A percentile compares a stretch with the other conserved stretches of the same genome.
phyloP scores from a whole-genome alignment of 2,113 vertebrate species.

The Fregata magnificens region DNA sequence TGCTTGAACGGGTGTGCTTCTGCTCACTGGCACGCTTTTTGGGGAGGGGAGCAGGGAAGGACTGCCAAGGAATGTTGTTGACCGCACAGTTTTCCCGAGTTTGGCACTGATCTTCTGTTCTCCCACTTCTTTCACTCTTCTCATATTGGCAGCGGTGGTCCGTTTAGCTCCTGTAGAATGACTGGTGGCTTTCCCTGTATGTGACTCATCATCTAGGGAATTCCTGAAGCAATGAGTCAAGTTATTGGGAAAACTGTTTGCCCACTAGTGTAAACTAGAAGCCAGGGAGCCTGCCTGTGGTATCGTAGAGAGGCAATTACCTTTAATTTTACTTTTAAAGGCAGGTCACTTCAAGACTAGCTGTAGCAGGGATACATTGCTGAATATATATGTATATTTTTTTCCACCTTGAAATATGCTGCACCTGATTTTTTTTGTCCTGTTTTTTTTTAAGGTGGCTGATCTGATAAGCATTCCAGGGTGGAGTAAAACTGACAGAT shows the following conservation, averaged over 20 bases:
- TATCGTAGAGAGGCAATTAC: background rate
- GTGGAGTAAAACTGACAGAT: background rate
- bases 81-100: background rate
- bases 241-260: slow-evolving; percentile 60
- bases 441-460: background rate
- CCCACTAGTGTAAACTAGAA: background rate
- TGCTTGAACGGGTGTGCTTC: rapidly evolving
- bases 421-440: background rate
- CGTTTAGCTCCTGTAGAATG: background rate
- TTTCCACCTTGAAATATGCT: background rate
- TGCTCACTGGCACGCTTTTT: background rate
- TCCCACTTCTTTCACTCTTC: slow-evolving; percentile 46
- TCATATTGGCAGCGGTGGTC: slow-evolving; percentile 38
- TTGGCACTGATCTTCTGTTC: slow-evolving; percentile 20
- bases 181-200: slow-evolving; percentile 43
- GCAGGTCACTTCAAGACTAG: background rate
- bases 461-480: background rate
- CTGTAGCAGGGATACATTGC: rapidly evolving
- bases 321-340: no score
- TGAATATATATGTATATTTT: background rate
- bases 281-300: background rate
- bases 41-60: background rate
- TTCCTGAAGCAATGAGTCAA: slow-evolving; percentile 64
- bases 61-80: background rate
- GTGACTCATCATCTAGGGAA: slow-evolving; percentile 58